Percentiles rank a stretch among this genome's conserved stretches.
Conservation (phyloP, 2,888 invertebrate genomes). For the Sicus ferrugineus region DNA sequence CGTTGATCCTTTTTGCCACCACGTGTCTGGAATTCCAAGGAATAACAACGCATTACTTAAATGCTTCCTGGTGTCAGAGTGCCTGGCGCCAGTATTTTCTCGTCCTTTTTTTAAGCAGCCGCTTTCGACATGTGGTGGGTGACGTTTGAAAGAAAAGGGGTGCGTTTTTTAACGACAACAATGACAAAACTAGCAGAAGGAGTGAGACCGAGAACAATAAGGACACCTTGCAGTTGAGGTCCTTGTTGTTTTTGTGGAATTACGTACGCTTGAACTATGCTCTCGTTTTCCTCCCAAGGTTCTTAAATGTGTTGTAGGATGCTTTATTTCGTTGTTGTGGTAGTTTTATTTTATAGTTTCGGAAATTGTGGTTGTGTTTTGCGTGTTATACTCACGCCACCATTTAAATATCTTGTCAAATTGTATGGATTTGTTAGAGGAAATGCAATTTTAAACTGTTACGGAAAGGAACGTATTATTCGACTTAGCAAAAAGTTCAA, state of each 20-base stretch:
- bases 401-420: background rate
- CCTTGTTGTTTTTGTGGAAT: slow-evolving; percentile 11
- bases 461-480: background rate
- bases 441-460: background rate
- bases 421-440: slow-evolving; percentile 1
- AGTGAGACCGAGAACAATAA: background rate
- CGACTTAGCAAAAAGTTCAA: background rate
- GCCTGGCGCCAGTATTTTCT: background rate
- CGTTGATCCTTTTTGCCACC: slow-evolving; percentile 32
- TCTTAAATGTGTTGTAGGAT: too few species aligned
- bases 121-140: background rate
- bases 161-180: background rate
- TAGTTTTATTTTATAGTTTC: background rate
- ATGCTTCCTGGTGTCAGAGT: slow-evolving; percentile 9
- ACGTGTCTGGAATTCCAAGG: slow-evolving; percentile 13
- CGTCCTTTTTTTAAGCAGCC: background rate
- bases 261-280: too few species aligned
- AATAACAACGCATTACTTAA: slow-evolving; percentile 19
- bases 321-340: slow-evolving; percentile 22
- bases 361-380: slow-evolving; percentile 5
- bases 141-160: background rate
- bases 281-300: too few species aligned
- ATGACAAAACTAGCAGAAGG: background rate
- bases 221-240: background rate
- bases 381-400: background rate